These are phyloP conservation scores for Stomatorhinus ivindoensis DNA, from an alignment of 2,113 vertebrate genomes.

Conservation along the genomic window DNA sequence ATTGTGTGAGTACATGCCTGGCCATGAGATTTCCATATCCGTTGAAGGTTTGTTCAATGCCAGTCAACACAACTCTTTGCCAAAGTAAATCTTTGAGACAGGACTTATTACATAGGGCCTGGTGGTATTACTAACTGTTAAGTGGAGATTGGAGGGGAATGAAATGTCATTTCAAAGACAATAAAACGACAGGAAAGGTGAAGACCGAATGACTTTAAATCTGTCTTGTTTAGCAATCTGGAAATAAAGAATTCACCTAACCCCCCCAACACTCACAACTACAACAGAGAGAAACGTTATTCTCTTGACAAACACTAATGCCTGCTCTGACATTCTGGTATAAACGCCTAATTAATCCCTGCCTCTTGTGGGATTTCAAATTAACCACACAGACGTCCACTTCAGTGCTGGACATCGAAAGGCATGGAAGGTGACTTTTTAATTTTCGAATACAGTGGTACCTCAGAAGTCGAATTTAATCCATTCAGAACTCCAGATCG, in stretches of 20 bases:
- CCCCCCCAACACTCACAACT: background rate
- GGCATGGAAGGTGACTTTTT: background rate
- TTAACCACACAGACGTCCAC: background rate
- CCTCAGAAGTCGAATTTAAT: no score
- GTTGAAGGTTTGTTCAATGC: background rate
- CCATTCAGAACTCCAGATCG: no score
- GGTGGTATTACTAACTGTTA: background rate
- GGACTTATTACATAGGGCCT: background rate
- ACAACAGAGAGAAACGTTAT: background rate
- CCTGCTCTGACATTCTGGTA: background rate
- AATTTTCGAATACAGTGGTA: background rate
- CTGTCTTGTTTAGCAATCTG: background rate
- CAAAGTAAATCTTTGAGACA: background rate
- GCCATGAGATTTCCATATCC: background rate
- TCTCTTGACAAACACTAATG: background rate
- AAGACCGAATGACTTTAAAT: background rate
- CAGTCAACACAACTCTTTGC: background rate
- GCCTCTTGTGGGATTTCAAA: background rate
- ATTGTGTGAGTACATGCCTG: background rate
- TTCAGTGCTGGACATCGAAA: background rate
- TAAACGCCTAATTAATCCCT: background rate
- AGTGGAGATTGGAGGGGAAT: background rate
- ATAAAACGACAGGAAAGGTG: background rate
- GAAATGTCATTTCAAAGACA: constrained; percentile 2
- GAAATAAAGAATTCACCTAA: background rate